phyloP scores from a whole-genome alignment of 1,140 invertebrate genomes.

The Papilio dardanus region DNA sequence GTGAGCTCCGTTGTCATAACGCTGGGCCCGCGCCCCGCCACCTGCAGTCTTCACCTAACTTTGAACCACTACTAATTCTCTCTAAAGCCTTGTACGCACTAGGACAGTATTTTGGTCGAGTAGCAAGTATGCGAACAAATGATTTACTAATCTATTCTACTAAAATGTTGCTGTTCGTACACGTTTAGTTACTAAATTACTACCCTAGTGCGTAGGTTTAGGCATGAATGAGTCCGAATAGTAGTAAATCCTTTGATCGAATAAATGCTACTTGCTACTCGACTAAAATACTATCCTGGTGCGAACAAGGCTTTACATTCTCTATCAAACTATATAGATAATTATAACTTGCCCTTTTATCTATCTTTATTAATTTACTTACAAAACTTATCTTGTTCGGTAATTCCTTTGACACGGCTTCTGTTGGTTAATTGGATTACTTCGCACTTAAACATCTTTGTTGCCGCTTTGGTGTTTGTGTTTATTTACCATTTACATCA shows the following conservation, averaged over 20 bases:
- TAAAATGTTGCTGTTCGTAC: too few relatives aligned
- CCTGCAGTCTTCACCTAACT: not conserved
- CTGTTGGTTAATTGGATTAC: conserved; percentile 18
- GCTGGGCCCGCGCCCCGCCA: not conserved
- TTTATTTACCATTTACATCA: not conserved
- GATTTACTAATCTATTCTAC: too few relatives aligned
- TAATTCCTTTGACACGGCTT: conserved; percentile 23
- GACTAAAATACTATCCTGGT: too few relatives aligned
- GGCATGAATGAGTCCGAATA: too few relatives aligned
- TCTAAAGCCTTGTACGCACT: too few relatives aligned
- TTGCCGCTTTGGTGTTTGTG: not conserved
- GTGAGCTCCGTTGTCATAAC: not conserved
- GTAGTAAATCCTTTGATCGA: too few relatives aligned
- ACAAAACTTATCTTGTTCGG: conserved; percentile 24
- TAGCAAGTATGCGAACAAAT: too few relatives aligned
- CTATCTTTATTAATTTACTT: conserved; percentile 20
- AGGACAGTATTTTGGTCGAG: too few relatives aligned
- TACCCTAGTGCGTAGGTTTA: too few relatives aligned
- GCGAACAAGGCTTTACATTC: too few relatives aligned
- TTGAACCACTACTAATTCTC: not conserved
- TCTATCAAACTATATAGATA: not conserved
- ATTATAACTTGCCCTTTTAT: not conserved
- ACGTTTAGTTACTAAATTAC: too few relatives aligned
- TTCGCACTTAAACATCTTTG: conserved; percentile 13
- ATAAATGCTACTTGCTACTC: too few relatives aligned